phyloP scores from a whole-genome alignment of 2,797 vertebrate genomes.

The Thunnus albacares region DNA sequence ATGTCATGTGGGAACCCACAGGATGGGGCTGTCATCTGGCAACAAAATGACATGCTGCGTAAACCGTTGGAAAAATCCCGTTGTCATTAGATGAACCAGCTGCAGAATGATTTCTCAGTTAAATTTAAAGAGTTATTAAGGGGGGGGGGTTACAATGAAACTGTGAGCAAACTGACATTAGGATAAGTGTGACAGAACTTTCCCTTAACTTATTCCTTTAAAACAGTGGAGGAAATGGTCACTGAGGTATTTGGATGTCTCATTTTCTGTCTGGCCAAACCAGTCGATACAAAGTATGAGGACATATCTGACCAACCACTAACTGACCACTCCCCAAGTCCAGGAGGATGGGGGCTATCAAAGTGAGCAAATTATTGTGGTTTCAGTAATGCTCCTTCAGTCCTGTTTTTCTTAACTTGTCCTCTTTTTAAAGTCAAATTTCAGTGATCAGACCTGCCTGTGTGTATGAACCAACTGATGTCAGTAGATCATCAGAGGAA shows the following conservation, averaged over 20 bases:
- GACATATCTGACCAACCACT: conserved; percentile 13
- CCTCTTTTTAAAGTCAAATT: no score
- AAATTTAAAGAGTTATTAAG: conserved; percentile 32
- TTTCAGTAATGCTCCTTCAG: no score
- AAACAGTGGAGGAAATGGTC: conserved; percentile 23
- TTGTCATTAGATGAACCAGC: conserved; percentile 39
- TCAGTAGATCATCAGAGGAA: no score
- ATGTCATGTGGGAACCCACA: conserved; percentile 28
- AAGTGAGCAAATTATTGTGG: no score
- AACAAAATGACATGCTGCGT: conserved; percentile 18
- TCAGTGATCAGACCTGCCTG: no score
- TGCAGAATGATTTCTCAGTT: conserved; percentile 40
- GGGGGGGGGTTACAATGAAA: background rate
- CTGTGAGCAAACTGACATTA: conserved; percentile 22
- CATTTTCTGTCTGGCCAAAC: conserved; percentile 49
- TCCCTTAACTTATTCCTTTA: conserved; percentile 30
- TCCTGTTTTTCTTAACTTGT: no score
- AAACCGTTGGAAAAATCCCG: conserved; percentile 31
- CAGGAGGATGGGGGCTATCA: background rate
- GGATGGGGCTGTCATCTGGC: conserved; percentile 34
- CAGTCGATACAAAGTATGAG: conserved; percentile 35
- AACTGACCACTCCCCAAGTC: conserved; percentile 11
- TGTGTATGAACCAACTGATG: no score
- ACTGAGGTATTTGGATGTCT: conserved; percentile 27
- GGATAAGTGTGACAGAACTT: conserved; percentile 27